A percentile compares a stretch with the other conserved stretches of the same genome.
phyloP scores from a whole-genome alignment of 2,888 invertebrate species.

The Calameuta idolon region DNA sequence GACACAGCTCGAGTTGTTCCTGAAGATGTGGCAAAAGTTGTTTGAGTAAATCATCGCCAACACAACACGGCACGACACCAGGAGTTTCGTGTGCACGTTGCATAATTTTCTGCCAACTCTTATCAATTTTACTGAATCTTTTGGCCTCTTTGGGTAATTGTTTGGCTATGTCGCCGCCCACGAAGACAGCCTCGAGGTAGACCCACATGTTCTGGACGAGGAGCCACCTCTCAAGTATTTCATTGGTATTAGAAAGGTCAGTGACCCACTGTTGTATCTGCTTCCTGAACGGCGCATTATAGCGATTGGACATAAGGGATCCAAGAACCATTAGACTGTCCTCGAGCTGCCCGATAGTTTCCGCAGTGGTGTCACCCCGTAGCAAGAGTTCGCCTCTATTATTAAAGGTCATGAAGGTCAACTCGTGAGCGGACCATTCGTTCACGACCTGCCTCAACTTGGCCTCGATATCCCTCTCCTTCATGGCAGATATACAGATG shows the following conservation, averaged over 20 bases:
- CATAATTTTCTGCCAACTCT: slow-evolving; percentile 99
- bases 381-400: slow-evolving; percentile 92
- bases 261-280: slow-evolving; percentile 96
- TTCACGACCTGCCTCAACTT: slow-evolving; percentile 94
- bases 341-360: slow-evolving; percentile 93
- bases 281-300: slow-evolving; percentile 96
- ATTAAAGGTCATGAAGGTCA: slow-evolving; percentile 95
- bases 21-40: slow-evolving; percentile 94
- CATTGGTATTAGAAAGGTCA: slow-evolving; percentile 95
- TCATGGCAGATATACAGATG: slow-evolving; percentile 97
- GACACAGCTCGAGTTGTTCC: slow-evolving; percentile 95
- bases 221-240: slow-evolving; percentile 95
- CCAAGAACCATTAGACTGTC: slow-evolving; percentile 97
- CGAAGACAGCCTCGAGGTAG: slow-evolving; percentile 96
- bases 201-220: slow-evolving; percentile 99
- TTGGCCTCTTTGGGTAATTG: slow-evolving; percentile 96
- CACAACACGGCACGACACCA: slow-evolving; percentile 95
- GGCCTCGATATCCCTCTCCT: slow-evolving; percentile 97
- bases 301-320: slow-evolving; percentile 91
- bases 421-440: slow-evolving; percentile 94
- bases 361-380: slow-evolving; percentile 93
- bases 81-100: slow-evolving; percentile 96
- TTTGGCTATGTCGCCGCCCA: slow-evolving; percentile 98
- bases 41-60: slow-evolving; percentile 92
- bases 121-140: slow-evolving; percentile 95